These are phyloP conservation scores for Athalia rosae DNA, from an alignment of 2,888 invertebrate species.

Conservation along the genomic window DNA sequence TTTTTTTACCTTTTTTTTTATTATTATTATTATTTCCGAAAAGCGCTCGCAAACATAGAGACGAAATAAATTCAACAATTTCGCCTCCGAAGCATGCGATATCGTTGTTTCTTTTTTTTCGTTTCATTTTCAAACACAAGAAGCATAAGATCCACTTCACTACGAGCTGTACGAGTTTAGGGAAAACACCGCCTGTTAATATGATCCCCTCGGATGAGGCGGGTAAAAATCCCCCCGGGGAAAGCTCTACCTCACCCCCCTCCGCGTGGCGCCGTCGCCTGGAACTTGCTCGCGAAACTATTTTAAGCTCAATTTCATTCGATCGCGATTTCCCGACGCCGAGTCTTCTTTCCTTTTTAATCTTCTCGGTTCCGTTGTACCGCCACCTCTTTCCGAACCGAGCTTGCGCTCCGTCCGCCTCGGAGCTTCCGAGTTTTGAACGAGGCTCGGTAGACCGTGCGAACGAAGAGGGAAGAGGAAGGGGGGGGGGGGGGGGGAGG, in stretches of 20 bases:
- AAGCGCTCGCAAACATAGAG: background rate
- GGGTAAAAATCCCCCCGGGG: slow-evolving; percentile 14
- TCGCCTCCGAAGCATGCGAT: too few species aligned
- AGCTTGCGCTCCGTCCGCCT: background rate
- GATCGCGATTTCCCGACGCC: slow-evolving; percentile 55
- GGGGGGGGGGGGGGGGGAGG: background rate
- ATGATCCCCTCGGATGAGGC: slow-evolving; percentile 37
- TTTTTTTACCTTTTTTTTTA: background rate
- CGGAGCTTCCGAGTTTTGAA: slow-evolving; percentile 20
- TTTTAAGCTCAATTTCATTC: slow-evolving; percentile 58
- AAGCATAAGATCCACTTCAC: slow-evolving; percentile 11
- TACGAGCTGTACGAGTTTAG: background rate
- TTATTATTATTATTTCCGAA: background rate
- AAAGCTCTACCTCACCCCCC: background rate
- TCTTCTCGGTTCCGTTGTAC: background rate
- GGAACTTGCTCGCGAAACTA: slow-evolving; percentile 37
- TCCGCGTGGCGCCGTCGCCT: background rate
- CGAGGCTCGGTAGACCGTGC: slow-evolving; percentile 43
- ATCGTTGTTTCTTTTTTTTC: too few species aligned
- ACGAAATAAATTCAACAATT: too few species aligned
- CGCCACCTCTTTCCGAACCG: background rate
- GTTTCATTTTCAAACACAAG: background rate
- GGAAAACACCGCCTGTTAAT: slow-evolving; percentile 26
- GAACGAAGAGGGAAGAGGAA: background rate
- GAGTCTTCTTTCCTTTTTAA: background rate